A percentile compares a stretch with the other conserved stretches of the same genome.
These are phyloP conservation scores for Orcinus orca DNA, from an alignment of 2,113 vertebrate species.

Conservation along the genomic window DNA sequence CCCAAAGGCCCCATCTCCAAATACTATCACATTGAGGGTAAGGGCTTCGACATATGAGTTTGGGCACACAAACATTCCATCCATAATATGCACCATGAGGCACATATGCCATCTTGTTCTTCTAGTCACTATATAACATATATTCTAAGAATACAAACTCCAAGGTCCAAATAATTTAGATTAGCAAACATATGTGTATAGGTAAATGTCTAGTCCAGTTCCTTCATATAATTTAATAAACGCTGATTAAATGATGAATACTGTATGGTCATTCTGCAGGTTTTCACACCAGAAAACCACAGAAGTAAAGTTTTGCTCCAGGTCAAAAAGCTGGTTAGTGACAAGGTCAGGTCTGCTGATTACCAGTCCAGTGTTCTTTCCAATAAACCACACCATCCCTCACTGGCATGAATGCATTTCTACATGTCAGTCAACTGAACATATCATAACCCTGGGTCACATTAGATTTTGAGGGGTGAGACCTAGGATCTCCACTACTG, in stretches of 20 bases:
- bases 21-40: background rate
- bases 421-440: background rate
- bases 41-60: background rate
- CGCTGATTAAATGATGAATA: background rate
- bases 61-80: background rate
- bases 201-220: background rate
- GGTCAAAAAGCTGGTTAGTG: background rate
- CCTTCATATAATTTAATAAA: background rate
- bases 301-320: background rate
- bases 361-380: background rate
- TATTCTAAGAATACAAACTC: background rate
- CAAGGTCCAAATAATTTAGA: slow-evolving; percentile 29
- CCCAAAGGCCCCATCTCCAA: background rate
- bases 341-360: background rate
- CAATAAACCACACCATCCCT: background rate
- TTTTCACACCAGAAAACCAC: background rate
- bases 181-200: background rate
- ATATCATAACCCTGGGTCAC: background rate
- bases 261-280: background rate
- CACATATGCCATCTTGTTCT: background rate
- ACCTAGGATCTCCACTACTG: background rate
- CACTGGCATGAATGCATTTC: background rate
- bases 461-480: background rate
- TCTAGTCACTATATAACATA: background rate
- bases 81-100: background rate